Base-by-base conservation (phyloP, 2,888 invertebrate species). In the Drosophila differens region DNA sequence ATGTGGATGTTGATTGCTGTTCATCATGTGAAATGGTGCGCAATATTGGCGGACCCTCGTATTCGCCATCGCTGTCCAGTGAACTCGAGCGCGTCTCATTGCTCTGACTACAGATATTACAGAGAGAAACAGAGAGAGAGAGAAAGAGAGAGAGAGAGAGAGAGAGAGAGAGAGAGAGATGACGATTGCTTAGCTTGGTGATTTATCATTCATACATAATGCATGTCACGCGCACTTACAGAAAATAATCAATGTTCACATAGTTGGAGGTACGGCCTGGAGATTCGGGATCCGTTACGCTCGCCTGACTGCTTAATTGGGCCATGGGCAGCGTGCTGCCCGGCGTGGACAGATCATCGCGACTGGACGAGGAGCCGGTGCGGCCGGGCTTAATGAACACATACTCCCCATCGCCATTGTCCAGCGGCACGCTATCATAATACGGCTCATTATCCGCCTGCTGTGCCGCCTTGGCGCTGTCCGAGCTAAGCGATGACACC, bases 231-330 rank as follows among this genome's bases (percentile, higher is more conserved):
- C 28, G 52, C 58, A 14, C 96, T 94, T 93, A 97, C 93, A 98
- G 95, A 90, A 98, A 98, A 93, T 97, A 98, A 94, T 98, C 97
- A 94, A 98, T 97, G 94, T 98, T 98, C 93, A 97, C 97, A 94
- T 98, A 98, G 94, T 98, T 97, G 77, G 97, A 97, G 81, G 96
- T 96, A 87, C 95, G 95, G 88, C 96, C 96, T 63, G 97, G 97
- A 41, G 97, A 97, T 93, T 97, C 97, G 32, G 96, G 96, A 79
- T 96, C 96, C 80, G 94, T 94, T 49, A 93, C 93, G 79, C 93
- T 93, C 62, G 93, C 92, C 83, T 94, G 93, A 75, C 93, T 93
- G 79, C 91, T 93, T 75, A 94, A 93, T 57, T 93, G 93, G 65
- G 91, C 91, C 76, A 94, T 94, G 77, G 94, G 95, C 85, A 96